These are phyloP conservation scores for Rhodophaea formosa DNA, from an alignment of 2,888 invertebrate genomes.

Conservation along the genomic window DNA sequence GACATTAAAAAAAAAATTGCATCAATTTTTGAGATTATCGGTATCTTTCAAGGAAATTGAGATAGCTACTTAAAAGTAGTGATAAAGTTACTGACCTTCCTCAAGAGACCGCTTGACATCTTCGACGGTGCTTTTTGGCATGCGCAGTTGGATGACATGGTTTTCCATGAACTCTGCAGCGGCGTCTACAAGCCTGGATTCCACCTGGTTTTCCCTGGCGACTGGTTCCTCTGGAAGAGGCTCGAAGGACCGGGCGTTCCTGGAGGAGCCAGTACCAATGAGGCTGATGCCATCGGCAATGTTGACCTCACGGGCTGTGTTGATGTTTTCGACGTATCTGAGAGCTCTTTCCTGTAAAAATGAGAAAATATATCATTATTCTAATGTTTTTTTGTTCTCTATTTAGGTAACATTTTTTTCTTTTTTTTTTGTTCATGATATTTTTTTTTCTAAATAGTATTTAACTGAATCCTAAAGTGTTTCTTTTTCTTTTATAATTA, in stretches of 20 bases:
- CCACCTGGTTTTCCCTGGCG: constrained; percentile 87
- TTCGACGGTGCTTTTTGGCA: constrained; percentile 87
- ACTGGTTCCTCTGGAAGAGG: constrained; percentile 86
- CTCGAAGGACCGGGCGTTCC: constrained; percentile 82
- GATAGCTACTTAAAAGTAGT: background rate
- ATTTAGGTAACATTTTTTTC: background rate
- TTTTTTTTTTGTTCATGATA: background rate
- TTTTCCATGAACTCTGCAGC: constrained; percentile 89
- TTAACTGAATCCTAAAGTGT: too few relatives aligned
- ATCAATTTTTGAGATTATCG: too few relatives aligned
- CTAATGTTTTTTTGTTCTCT: too few relatives aligned
- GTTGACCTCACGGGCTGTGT: constrained; percentile 76
- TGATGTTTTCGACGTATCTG: constrained; percentile 83
- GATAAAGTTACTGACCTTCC: constrained; percentile 83
- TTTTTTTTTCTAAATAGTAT: too few relatives aligned
- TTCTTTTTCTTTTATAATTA: too few relatives aligned
- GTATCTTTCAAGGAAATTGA: too few relatives aligned
- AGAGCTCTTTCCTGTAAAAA: constrained; percentile 84
- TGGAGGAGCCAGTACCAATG: constrained; percentile 69
- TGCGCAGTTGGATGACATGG: constrained; percentile 90
- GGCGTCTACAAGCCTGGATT: constrained; percentile 86
- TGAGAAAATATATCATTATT: too few relatives aligned
- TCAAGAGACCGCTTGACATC: constrained; percentile 89
- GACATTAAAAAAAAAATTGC: too few relatives aligned
- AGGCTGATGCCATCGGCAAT: constrained; percentile 82